Evolutionary conservation across 2,888 invertebrate species (phyloP).

Genomic region (Mallateleia sp.): DNA sequence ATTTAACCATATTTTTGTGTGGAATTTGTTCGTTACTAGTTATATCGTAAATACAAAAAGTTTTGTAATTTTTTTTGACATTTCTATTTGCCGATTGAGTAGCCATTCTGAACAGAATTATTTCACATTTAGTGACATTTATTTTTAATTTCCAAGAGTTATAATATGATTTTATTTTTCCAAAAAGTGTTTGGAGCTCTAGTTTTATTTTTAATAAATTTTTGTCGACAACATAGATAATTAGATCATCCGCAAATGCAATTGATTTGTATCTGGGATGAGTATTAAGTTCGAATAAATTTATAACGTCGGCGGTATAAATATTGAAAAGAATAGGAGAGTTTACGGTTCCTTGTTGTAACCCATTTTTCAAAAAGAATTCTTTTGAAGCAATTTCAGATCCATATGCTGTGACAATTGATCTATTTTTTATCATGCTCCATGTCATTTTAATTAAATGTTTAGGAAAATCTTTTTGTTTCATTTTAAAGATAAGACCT

Average conservation of each 20-base stretch:
- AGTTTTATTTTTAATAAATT: slow-evolving; percentile 58
- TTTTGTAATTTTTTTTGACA: slow-evolving; percentile 55
- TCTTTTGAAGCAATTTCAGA: slow-evolving; percentile 5
- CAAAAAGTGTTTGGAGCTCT: slow-evolving; percentile 59
- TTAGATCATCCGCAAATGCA: slow-evolving; percentile 54
- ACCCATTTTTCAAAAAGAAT: slow-evolving; percentile 70
- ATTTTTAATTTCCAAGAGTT: slow-evolving; percentile 76
- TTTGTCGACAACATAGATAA: slow-evolving; percentile 40
- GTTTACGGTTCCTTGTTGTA: slow-evolving; percentile 74
- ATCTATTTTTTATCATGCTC: slow-evolving; percentile 65
- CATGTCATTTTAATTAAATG: slow-evolving; percentile 77
- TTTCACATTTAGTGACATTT: slow-evolving; percentile 58
- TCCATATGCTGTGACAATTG: slow-evolving; percentile 22
- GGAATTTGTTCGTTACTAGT: slow-evolving; percentile 10
- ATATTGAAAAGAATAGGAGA: slow-evolving; percentile 56
- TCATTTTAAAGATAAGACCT: slow-evolving; percentile 76
- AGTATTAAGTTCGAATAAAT: slow-evolving; percentile 14
- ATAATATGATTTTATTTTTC: slow-evolving; percentile 67
- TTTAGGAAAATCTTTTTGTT: slow-evolving; percentile 69
- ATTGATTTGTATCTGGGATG: slow-evolving; percentile 22
- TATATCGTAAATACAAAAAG: slow-evolving; percentile 33
- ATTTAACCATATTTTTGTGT: slow-evolving; percentile 42
- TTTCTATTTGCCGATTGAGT: slow-evolving; percentile 27
- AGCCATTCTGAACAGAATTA: slow-evolving; percentile 24
- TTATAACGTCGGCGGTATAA: slow-evolving; percentile 28